Base-by-base conservation (phyloP, 2,113 vertebrate genomes). In the Plestiodon gilberti region DNA sequence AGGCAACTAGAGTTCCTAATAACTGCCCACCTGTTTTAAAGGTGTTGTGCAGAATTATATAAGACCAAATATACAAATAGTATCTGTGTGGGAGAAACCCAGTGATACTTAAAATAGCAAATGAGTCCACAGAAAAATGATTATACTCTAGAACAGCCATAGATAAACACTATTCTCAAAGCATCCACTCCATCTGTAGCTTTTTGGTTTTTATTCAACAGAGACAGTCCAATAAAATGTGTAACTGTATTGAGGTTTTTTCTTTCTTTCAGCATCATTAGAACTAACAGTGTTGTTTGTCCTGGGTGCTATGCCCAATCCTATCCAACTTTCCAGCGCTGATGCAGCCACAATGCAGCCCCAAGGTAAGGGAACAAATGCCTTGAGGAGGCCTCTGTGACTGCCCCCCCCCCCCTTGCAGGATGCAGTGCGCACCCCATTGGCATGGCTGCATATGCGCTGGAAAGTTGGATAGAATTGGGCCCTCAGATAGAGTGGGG, bases 51-150 rank as follows among this genome's bases (percentile, higher is more conserved):
- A 75, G 25, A 75, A 38, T 69, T 86, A 48, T 77, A 74, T 74
- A 82, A 48, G 30, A 81, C 59, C n/a, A 57, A 87, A 64, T 75
- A 81, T 48, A 74, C 71, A 74, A 87, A 75, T 87, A 87, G 85
- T 71, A 65, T 59, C 85, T 81, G 69, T 81, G 85, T 81, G 78
- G 69, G 85, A 81, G 85, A 87, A 87, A 81, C 61, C 70, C 78
- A 81, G 22, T 81, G 74, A 75, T 75, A 11, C 85, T 87, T 75
- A 81, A 87, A 87, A 87, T 87, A 87, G 69, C 69, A 75, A 38
- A 75, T 55, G 70, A 75, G n/a, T 43, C 33, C 33, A 57, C 78
- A 75, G 78, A 55, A n/a, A 62, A 64, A 38, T 64, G 64, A 81
- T 62, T 86, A 81, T 87, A 22, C 33, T 65, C 59, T 65, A 74